Evolutionary conservation across 2,888 invertebrate genomes (phyloP).

Genomic region (Caenorhabditis sinica): DNA sequence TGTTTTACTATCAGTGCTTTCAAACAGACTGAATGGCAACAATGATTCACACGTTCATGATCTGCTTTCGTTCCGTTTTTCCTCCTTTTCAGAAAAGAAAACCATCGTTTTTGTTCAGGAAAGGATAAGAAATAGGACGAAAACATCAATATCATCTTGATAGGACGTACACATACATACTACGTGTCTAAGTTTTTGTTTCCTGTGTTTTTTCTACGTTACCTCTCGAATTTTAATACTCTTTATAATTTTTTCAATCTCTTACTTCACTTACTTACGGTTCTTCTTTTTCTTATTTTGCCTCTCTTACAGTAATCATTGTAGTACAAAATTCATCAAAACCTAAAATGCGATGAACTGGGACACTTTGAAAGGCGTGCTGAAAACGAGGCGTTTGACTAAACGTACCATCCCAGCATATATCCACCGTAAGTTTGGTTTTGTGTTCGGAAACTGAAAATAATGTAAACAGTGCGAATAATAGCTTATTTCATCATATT

Average conservation of each 20-base stretch:
- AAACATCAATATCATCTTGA: conserved; percentile 48
- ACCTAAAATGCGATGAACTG: conserved; percentile 63
- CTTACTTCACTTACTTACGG: background rate
- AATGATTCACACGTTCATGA: conserved; percentile 52
- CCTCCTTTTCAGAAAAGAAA: background rate
- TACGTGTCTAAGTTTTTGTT: conserved; percentile 43
- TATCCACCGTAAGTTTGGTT: conserved; percentile 58
- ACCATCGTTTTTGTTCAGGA: conserved; percentile 42
- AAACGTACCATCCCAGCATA: conserved; percentile 66
- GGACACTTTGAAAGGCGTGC: conserved; percentile 60
- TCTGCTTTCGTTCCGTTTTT: conserved; percentile 21
- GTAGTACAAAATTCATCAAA: background rate
- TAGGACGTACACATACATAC: conserved; percentile 32
- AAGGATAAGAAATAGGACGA: conserved; percentile 40
- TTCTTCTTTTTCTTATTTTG: conserved; percentile 5
- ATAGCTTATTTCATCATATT: too few relatives aligned
- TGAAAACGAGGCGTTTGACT: conserved; percentile 55
- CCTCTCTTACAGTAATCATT: conserved; percentile 38
- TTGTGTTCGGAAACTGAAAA: background rate
- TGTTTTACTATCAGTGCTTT: conserved; percentile 24
- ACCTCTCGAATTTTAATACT: background rate
- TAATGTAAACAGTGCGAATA: too few relatives aligned
- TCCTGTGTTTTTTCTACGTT: background rate
- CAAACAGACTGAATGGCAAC: conserved; percentile 19
- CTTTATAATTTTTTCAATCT: background rate